Percentiles rank a stretch among this genome's conserved stretches.
Conservation (phyloP, 1,140 invertebrate species). For the Lordiphosa collinella region DNA sequence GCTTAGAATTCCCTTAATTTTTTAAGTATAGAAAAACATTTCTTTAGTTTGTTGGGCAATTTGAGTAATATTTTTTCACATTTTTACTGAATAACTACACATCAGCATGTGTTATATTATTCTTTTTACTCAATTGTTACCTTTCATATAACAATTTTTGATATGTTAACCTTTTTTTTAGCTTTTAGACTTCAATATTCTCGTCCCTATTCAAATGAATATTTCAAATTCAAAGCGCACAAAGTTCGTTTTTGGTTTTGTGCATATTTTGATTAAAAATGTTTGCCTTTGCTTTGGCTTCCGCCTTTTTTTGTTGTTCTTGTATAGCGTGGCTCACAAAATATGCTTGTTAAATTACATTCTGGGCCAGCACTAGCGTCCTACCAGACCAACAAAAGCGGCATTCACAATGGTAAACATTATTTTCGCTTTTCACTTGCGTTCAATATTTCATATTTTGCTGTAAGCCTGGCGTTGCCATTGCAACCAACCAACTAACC, state of each 20-base stretch:
- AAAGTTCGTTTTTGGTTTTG: conserved; percentile 4
- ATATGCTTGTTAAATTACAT: conserved; percentile 59
- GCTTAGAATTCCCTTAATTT: too few species aligned
- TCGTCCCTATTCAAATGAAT: background rate
- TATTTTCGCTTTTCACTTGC: conserved; percentile 22
- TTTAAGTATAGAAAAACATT: too few species aligned
- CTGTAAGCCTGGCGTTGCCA: conserved; percentile 12
- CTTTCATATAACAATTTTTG: too few species aligned
- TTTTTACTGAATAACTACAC: too few species aligned
- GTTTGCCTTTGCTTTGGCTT: conserved; percentile 53
- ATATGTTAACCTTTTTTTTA: background rate
- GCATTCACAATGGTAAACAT: conserved; percentile 39
- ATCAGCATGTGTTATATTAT: too few species aligned
- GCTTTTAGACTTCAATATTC: background rate
- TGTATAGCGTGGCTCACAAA: conserved; percentile 16
- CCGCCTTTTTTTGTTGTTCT: conserved; percentile 15
- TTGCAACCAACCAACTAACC: conserved; percentile 15
- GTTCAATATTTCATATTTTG: conserved; percentile 54
- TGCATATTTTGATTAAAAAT: conserved; percentile 62
- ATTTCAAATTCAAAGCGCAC: background rate
- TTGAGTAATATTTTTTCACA: too few species aligned
- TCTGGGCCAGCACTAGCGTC: conserved; percentile 30
- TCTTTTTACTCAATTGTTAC: too few species aligned
- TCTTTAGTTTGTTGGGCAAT: too few species aligned
- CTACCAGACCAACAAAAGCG: conserved; percentile 11